phyloP scores from a whole-genome alignment of 2,888 invertebrate genomes.

The Tortricodes alternella region DNA sequence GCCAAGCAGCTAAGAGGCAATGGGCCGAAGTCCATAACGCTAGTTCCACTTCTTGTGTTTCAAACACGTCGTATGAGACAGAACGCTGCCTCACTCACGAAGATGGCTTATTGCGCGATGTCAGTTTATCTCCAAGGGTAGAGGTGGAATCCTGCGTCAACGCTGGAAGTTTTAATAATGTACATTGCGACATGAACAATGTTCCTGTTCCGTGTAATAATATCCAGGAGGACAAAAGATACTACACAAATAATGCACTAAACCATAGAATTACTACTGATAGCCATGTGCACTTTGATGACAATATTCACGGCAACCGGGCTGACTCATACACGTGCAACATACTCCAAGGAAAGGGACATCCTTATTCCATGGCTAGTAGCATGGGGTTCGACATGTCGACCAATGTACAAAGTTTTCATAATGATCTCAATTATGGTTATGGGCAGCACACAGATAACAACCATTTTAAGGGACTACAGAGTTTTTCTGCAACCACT shows the following conservation, averaged over 20 bases:
- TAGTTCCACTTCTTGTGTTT: conserved; percentile 55
- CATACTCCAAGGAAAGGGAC: conserved; percentile 71
- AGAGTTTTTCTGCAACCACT: conserved; percentile 77
- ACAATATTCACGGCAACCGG: conserved; percentile 67
- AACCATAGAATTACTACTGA: conserved; percentile 69
- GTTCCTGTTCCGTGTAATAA: conserved; percentile 41
- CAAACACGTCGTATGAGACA: conserved; percentile 65
- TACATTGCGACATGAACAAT: conserved; percentile 84
- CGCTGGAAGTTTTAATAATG: conserved; percentile 85
- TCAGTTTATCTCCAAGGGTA: conserved; percentile 78
- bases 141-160: conserved; percentile 86
- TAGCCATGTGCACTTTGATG: conserved; percentile 66
- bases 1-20: conserved; percentile 69
- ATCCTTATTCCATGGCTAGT: conserved; percentile 57
- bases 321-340: conserved; percentile 72
- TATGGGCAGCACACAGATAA: conserved; percentile 63
- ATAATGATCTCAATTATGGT: conserved; percentile 73
- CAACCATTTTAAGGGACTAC: conserved; percentile 65
- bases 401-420: conserved; percentile 69
- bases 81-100: conserved; percentile 64
- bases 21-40: conserved; percentile 72
- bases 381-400: conserved; percentile 64
- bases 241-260: conserved; percentile 70
- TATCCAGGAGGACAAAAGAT: conserved; percentile 50
- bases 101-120: conserved; percentile 77